A percentile compares a stretch with the other conserved stretches of the same genome.
These are phyloP conservation scores for Melanostoma scalare DNA, from an alignment of 2,888 invertebrate species.

Conservation along the genomic window DNA sequence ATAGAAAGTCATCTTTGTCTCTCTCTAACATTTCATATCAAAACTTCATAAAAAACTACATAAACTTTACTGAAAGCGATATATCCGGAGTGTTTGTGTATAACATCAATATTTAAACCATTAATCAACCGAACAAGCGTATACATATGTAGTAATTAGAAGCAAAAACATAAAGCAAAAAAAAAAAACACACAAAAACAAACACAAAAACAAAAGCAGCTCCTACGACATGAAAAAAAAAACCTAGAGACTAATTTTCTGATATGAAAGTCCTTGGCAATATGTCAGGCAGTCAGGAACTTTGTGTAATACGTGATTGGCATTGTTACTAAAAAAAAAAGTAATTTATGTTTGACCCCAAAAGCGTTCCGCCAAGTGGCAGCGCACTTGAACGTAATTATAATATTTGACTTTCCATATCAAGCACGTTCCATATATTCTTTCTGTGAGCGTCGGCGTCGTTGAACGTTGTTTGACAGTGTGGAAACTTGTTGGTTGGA, in stretches of 20 bases:
- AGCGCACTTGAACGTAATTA: slow-evolving; percentile 65
- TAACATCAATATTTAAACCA: slow-evolving; percentile 60
- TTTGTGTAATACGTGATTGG: slow-evolving; percentile 71
- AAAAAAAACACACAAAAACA: slow-evolving; percentile 17
- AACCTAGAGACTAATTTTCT: slow-evolving; percentile 6
- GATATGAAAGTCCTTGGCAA: slow-evolving; percentile 55
- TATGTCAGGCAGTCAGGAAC: slow-evolving; percentile 64
- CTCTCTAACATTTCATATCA: too few species aligned
- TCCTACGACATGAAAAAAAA: neutral
- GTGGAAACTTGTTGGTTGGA: too few species aligned
- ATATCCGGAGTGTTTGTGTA: too few species aligned
- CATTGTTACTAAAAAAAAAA: slow-evolving; percentile 60
- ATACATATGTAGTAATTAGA: slow-evolving; percentile 60
- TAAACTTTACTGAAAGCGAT: too few species aligned
- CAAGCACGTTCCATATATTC: slow-evolving; percentile 48
- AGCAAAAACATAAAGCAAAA: slow-evolving; percentile 11
- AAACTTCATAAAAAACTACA: too few species aligned
- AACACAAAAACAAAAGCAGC: slow-evolving; percentile 23
- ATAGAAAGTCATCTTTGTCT: too few species aligned
- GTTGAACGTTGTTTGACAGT: too few species aligned
- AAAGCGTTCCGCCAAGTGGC: slow-evolving; percentile 52
- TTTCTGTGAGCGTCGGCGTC: too few species aligned
- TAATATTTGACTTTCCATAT: slow-evolving; percentile 62
- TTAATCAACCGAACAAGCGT: slow-evolving; percentile 67
- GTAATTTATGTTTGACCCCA: slow-evolving; percentile 72